Evolutionary conservation across 2,888 invertebrate genomes (phyloP).

Genomic region (Apoda limacodes): DNA sequence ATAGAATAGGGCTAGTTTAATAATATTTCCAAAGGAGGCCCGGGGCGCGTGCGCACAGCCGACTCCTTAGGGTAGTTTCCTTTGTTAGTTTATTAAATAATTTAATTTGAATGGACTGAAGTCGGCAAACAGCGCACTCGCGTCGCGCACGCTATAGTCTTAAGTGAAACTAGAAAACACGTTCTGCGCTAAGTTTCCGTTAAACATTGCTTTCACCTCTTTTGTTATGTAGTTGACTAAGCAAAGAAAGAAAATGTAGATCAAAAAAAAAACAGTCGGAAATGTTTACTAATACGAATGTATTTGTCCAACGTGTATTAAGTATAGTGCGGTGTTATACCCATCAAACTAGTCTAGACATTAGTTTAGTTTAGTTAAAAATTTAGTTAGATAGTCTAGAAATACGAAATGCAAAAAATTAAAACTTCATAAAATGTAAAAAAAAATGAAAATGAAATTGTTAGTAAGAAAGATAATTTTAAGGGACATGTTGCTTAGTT

Average conservation of each 20-base stretch:
- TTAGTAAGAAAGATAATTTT: slow-evolving; percentile 75
- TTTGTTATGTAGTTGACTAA: slow-evolving; percentile 68
- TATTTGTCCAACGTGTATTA: slow-evolving; percentile 70
- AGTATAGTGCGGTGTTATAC: slow-evolving; percentile 68
- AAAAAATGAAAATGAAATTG: slow-evolving; percentile 72
- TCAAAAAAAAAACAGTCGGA: slow-evolving; percentile 54
- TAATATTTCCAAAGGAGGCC: slow-evolving; percentile 38
- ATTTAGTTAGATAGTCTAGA: slow-evolving; percentile 69
- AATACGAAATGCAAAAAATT: slow-evolving; percentile 71
- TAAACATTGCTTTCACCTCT: slow-evolving; percentile 67
- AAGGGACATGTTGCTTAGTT: slow-evolving; percentile 71
- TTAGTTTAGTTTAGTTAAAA: slow-evolving; percentile 70
- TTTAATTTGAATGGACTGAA: slow-evolving; percentile 68
- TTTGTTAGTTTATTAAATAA: slow-evolving; percentile 68
- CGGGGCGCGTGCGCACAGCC: slow-evolving; percentile 36
- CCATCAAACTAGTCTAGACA: slow-evolving; percentile 69
- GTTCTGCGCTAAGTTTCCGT: slow-evolving; percentile 60
- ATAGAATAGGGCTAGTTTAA: slow-evolving; percentile 61
- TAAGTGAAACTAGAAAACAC: slow-evolving; percentile 52
- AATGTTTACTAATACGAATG: slow-evolving; percentile 60
- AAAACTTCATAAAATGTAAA: slow-evolving; percentile 67
- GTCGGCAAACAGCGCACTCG: slow-evolving; percentile 38
- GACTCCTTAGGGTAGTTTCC: slow-evolving; percentile 61
- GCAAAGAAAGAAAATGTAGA: slow-evolving; percentile 64
- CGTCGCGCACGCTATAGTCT: slow-evolving; percentile 26